Conservation (phyloP, 2,113 vertebrate genomes). For the Varanus salvator region DNA sequence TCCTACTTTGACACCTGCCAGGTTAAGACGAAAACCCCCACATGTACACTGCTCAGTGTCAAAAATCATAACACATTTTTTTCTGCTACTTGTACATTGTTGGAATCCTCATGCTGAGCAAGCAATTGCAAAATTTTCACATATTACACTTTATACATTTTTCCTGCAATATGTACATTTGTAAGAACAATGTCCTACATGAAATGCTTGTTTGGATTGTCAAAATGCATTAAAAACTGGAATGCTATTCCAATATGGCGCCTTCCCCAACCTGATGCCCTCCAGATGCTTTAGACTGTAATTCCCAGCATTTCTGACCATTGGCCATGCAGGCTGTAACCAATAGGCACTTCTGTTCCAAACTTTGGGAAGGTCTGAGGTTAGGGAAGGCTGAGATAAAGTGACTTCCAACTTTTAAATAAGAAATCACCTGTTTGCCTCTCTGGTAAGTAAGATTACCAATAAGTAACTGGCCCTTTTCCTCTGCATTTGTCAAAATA, state of each 20-base stretch:
- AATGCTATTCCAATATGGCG: not conserved
- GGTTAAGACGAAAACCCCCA: not conserved
- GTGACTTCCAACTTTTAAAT: not conserved
- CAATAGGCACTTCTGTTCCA: too few relatives aligned
- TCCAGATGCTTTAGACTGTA: too few relatives aligned
- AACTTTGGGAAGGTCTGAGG: too few relatives aligned
- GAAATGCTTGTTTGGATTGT: not conserved
- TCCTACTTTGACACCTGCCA: not conserved
- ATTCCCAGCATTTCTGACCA: too few relatives aligned
- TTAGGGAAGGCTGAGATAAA: too few relatives aligned
- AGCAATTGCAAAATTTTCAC: not conserved
- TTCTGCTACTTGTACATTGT: not conserved
- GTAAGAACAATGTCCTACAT: not conserved
- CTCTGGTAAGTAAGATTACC: not conserved
- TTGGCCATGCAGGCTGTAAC: too few relatives aligned
- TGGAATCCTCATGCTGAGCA: not conserved
- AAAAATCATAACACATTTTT: not conserved
- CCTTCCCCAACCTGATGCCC: too few relatives aligned
- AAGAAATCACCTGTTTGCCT: not conserved
- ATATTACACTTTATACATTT: not conserved
- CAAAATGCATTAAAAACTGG: not conserved
- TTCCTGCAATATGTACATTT: not conserved
- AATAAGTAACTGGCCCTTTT: not conserved
- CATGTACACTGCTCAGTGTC: not conserved
- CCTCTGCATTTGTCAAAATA: not conserved